A percentile compares a stretch with the other conserved stretches of the same genome.
Conservation (phyloP, 2,113 vertebrate species). For the Chaetodon auriga region DNA sequence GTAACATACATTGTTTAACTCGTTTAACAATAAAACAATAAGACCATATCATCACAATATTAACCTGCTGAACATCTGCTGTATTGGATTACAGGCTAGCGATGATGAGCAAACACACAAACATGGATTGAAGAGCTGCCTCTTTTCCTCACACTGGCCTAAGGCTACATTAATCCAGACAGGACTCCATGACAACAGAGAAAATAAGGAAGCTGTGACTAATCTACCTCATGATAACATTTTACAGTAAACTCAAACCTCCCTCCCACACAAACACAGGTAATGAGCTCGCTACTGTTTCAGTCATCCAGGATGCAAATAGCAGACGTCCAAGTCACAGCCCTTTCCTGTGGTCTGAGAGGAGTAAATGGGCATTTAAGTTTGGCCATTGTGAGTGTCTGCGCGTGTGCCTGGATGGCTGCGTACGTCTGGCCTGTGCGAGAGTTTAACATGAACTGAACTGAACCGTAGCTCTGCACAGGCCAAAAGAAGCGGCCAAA, state of each 20-base stretch:
- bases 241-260: slow-evolving; percentile 54
- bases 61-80: not conserved
- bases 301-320: slow-evolving; percentile 71
- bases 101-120: not conserved
- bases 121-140: not conserved
- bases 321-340: slow-evolving; percentile 66
- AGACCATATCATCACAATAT: not conserved
- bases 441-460: slow-evolving; percentile 31
- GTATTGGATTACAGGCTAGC: not conserved
- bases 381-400: slow-evolving; percentile 32
- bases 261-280: slow-evolving; percentile 43
- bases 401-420: slow-evolving; percentile 22
- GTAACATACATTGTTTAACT: not conserved
- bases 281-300: slow-evolving; percentile 58
- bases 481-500: slow-evolving; percentile 46
- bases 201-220: slow-evolving; percentile 70
- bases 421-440: slow-evolving; percentile 19
- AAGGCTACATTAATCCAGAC: slow-evolving; percentile 26
- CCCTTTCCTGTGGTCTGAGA: slow-evolving; percentile 40
- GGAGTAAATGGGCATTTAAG: slow-evolving; percentile 29
- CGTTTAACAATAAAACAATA: slow-evolving; percentile 11
- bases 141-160: slow-evolving; percentile 22
- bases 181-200: slow-evolving; percentile 51
- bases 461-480: slow-evolving; percentile 30
- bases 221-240: slow-evolving; percentile 67